A percentile compares a stretch with the other conserved stretches of the same genome.
Conservation (phyloP, 1,140 invertebrate genomes). For the Ooceraea biroi region DNA sequence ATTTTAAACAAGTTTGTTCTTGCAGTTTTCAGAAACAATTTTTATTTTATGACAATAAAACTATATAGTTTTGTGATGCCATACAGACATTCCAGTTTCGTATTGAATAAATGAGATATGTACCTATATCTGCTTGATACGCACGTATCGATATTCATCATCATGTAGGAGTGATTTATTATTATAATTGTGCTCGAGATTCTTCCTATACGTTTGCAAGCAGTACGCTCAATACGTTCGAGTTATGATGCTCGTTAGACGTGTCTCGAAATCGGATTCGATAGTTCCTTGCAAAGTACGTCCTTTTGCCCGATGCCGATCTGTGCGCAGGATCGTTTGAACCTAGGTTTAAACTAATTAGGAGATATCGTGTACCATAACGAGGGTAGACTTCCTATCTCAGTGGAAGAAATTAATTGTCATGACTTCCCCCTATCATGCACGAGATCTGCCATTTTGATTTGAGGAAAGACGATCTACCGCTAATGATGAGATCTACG, state of each 20-base stretch:
- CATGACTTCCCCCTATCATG: conserved; percentile 48
- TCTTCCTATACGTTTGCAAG: neutral
- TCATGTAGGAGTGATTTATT: neutral
- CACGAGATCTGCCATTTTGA: conserved; percentile 57
- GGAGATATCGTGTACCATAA: conserved; percentile 66
- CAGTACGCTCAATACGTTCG: neutral
- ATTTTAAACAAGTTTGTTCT: neutral
- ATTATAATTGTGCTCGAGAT: conserved; percentile 16
- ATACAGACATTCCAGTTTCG: neutral
- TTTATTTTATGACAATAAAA: too few species aligned
- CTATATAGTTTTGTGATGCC: too few species aligned
- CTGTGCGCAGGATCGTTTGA: conserved; percentile 35
- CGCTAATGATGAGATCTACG: conserved; percentile 24
- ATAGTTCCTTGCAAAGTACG: conserved; percentile 25
- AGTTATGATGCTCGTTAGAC: conserved; percentile 69
- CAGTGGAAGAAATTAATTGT: conserved; percentile 70
- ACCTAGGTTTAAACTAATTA: too few species aligned
- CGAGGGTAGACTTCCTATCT: conserved; percentile 29
- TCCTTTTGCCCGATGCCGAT: conserved; percentile 5
- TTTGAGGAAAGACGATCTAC: conserved; percentile 27
- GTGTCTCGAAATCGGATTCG: conserved; percentile 63
- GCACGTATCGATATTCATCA: conserved; percentile 4
- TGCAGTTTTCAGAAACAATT: neutral
- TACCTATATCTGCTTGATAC: neutral
- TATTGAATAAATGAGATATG: neutral